Evolutionary conservation across 2,113 vertebrate species (phyloP), one percentile per base, ranked within the genome.

Genomic region (Suricata suricatta): DNA sequence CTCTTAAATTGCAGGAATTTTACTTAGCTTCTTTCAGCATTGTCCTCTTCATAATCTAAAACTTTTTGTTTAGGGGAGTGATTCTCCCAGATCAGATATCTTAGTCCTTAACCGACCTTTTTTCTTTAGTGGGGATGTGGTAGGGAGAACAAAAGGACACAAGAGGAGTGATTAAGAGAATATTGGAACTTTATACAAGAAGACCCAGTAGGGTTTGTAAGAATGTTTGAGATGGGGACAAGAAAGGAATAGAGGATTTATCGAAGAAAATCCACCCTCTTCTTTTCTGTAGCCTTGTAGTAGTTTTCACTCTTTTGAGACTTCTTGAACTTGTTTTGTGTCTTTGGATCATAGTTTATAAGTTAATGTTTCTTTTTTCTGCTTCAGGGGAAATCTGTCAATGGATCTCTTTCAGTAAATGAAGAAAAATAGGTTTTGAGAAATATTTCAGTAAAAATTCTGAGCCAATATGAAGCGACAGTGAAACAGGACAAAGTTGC

Each of bases 351-450:
- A 85, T 44, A 92, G 41, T 89, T 96, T 97, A 68, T 90, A 89
- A 88, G 38, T 57, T 16, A 50, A 80, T 38, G 1, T 60, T 47
- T 5, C 8, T 31, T 47, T 80, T 82, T 41, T 9, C 23, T 76
- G 38, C 87, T 95, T 89, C 81, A 47, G 11, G 0, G 57, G 63
- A 85, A 86, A 74, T 71, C 38, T 76, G 19, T 84, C 50, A 96
- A 66, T 74, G 33, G 38, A 71, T 25, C 84, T 94, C 66, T 97
- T 94, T 97, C 86, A 71, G 64, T 71, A 81, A 90, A 60, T 82
- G 33, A 93, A 95, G 31, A 96, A 92, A 94, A 88, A 41, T 35
- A 17, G 57, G 23, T 79, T 94, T 84, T 93, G 71, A 95, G 86
- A 90, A 93, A 76, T 66, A 87, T 95, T 13, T 87, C 16, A 33